Percentiles rank a stretch among this genome's conserved stretches.
Evolutionary conservation across 2,888 invertebrate genomes (phyloP).

Genomic region (Stenchaetothrips biformis): DNA sequence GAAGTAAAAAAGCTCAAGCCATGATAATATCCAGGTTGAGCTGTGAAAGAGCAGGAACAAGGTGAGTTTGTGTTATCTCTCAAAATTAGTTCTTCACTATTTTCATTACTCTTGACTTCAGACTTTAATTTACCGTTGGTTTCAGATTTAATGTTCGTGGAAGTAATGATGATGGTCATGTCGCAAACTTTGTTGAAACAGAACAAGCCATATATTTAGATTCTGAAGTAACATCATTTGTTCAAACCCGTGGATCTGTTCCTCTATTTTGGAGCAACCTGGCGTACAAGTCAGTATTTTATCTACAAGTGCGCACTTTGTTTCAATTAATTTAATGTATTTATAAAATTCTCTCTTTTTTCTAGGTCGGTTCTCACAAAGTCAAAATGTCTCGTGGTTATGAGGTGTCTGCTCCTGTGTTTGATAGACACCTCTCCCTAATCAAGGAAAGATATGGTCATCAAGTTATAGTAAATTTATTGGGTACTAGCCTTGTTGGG

Average conservation of each 20-base stretch:
- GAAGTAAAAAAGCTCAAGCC: conserved; percentile 87
- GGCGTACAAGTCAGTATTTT: conserved; percentile 68
- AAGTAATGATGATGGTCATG: conserved; percentile 98
- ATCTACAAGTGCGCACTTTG: conserved; percentile 7
- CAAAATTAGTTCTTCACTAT: no score
- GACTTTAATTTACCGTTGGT: no score
- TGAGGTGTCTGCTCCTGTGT: conserved; percentile 89
- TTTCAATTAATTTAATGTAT: neutral
- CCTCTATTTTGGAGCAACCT: conserved; percentile 98
- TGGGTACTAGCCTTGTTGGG: conserved; percentile 85
- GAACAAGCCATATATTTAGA: conserved; percentile 95
- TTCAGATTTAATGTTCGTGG: conserved; percentile 92
- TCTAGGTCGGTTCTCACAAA: conserved; percentile 92
- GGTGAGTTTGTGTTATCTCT: conserved; percentile 49
- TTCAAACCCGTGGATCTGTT: conserved; percentile 93
- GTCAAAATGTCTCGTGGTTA: conserved; percentile 93
- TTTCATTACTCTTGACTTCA: conserved; percentile 11
- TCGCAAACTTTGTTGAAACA: conserved; percentile 99
- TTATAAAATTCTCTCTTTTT: conserved; percentile 34
- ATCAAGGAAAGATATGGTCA: conserved; percentile 87
- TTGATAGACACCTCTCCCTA: conserved; percentile 81
- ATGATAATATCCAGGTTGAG: conserved; percentile 94
- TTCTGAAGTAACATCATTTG: conserved; percentile 80
- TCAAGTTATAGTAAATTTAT: conserved; percentile 84
- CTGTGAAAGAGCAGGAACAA: conserved; percentile 95